These are phyloP conservation scores for Zaprionus taronus DNA, from an alignment of 1,140 invertebrate genomes.

Conservation along the genomic window DNA sequence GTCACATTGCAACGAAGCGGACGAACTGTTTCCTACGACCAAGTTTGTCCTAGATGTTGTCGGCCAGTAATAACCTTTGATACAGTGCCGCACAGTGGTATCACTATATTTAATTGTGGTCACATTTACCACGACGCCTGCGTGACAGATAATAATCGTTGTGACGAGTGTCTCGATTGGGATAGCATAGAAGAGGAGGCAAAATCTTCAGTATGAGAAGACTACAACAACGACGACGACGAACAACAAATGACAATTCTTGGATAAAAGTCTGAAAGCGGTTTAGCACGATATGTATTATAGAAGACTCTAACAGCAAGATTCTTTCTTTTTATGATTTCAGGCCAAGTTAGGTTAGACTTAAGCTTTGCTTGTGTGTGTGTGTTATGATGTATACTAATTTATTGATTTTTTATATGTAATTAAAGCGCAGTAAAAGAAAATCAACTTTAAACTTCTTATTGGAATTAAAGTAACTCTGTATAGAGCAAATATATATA, in stretches of 20 bases:
- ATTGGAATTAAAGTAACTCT: background rate
- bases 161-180: constrained; percentile 85
- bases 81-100: constrained; percentile 88
- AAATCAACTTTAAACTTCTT: background rate
- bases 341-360: constrained; percentile 14
- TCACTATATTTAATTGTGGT: constrained; percentile 94
- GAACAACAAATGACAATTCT: constrained; percentile 20
- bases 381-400: constrained; percentile 38
- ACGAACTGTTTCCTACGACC: constrained; percentile 89
- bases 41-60: constrained; percentile 91
- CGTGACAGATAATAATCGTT: constrained; percentile 87
- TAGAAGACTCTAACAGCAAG: background rate
- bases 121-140: constrained; percentile 96
- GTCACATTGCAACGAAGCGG: constrained; percentile 91
- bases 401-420: constrained; percentile 48
- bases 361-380: constrained; percentile 37
- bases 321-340: background rate
- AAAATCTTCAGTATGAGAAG: background rate
- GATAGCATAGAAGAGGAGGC: constrained; percentile 17
- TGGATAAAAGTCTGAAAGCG: constrained; percentile 35
- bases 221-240: background rate
- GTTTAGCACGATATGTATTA: constrained; percentile 11
- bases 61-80: constrained; percentile 88
- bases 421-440: constrained; percentile 17
- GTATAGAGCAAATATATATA: background rate